Percentiles rank a stretch among this genome's conserved stretches.
These are phyloP conservation scores for Meliscaeva auricollis DNA, from an alignment of 2,888 invertebrate genomes.

Conservation along the genomic window DNA sequence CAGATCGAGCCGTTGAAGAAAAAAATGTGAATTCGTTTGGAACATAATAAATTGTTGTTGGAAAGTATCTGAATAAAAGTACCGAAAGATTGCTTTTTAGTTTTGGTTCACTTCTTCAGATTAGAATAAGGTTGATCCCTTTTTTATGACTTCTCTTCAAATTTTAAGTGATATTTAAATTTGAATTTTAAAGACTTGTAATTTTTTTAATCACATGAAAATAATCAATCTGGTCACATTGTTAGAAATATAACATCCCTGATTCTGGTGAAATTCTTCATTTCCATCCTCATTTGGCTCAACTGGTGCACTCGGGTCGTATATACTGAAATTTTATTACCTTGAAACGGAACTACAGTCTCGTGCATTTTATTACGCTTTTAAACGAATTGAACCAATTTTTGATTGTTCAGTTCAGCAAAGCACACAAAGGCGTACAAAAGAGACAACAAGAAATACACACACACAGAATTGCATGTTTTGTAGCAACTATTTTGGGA, in stretches of 20 bases:
- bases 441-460: background rate
- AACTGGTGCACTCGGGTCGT: slow-evolving; percentile 52
- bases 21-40: too few species aligned
- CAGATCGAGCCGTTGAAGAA: too few species aligned
- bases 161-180: too few species aligned
- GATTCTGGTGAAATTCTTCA: background rate
- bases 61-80: too few species aligned
- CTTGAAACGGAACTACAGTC: slow-evolving; percentile 44
- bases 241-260: background rate
- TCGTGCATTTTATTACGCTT: slow-evolving; percentile 51
- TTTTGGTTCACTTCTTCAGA: too few species aligned
- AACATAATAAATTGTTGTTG: too few species aligned
- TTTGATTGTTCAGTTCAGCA: slow-evolving; percentile 8
- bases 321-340: slow-evolving; percentile 52
- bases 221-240: background rate
- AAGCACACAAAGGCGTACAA: background rate
- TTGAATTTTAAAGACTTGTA: too few species aligned
- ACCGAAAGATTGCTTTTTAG: too few species aligned
- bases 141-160: too few species aligned
- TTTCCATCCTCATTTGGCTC: slow-evolving; percentile 17
- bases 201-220: too few species aligned
- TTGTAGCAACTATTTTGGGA: slow-evolving; percentile 7
- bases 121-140: too few species aligned
- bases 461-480: background rate
- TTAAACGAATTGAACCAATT: slow-evolving; percentile 29